Conservation (phyloP, 64 coral and sea anemone species). For the Montipora foliosa region DNA sequence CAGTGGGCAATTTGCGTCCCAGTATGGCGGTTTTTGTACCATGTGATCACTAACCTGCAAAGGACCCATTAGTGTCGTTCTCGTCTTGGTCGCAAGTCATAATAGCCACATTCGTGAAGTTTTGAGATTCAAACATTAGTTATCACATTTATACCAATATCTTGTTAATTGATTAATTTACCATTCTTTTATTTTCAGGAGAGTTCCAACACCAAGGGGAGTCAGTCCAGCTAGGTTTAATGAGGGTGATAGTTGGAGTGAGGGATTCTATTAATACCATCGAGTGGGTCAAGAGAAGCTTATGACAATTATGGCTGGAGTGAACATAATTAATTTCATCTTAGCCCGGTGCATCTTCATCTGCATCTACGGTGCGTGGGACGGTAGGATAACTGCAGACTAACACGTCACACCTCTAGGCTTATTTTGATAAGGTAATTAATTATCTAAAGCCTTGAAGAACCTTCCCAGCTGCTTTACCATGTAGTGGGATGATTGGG, state of each 20-base stretch:
- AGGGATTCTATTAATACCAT: conserved; percentile 1
- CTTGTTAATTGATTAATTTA: no score
- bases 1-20: no score
- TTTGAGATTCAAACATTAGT: no score
- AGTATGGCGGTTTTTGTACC: no score
- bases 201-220: conserved; percentile 62
- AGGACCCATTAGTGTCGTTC: no score
- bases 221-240: conserved; percentile 20
- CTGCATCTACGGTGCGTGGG: background rate
- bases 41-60: no score
- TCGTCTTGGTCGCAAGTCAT: no score
- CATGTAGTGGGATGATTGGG: background rate
- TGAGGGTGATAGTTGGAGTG: conserved; percentile 23
- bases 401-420: background rate
- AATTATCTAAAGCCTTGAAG: no score
- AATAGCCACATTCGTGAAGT: no score
- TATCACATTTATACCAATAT: no score
- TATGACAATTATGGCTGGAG: background rate
- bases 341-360: background rate
- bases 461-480: background rate
- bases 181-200: background rate
- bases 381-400: background rate
- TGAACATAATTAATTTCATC: background rate
- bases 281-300: background rate
- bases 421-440: no score